Base-by-base conservation (phyloP, 2,888 invertebrate genomes). In the Tubiluchus corallicola region DNA sequence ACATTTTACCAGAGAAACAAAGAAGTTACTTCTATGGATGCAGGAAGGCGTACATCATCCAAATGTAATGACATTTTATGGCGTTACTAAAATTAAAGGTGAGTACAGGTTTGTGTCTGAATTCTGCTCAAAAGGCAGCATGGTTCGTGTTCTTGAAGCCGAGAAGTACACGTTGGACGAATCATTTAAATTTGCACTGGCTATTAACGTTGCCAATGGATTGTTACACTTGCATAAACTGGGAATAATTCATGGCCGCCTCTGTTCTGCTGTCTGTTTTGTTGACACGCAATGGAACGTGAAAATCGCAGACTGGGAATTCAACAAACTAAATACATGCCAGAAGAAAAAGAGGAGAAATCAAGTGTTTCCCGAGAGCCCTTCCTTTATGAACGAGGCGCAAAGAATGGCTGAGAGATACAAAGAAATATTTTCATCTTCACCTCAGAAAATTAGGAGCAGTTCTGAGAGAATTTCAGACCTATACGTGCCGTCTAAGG, bases 211-310 rank as follows among this genome's bases (percentile, higher is more conserved):
- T n/a, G 29, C 29, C n/a, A n/a, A 9, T 9, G 29, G 29, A 9
- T 9, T 29, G 56, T 45, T 45, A 3, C 60, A 53, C 47, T 50
- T 62, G 5, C 62, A 62, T 44, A 44, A 47, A n/a, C 50, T 54
- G 18, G 52, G 50, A 18, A 45, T 60, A 15, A 47, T 58, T 1
- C 62, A 60, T 46, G 61, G 60, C 17, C 45, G 48, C 38, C 51
- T 62, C 21, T 49, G 45, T 15, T 53, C 56, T 0, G 45, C 51
- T 4, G 49, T 48, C 43, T 61, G 60, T 44, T 45, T 57, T 15
- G 52, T 61, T 9, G 62, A 61, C 49, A 40, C 41, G 2, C 47
- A 53, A 3, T 62, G 61, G 60, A 55, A 51, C 1, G 53, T 62
- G 5, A 57, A 57, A 44, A 52, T 61, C 2, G 49, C 54, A 3